Evolutionary conservation across 2,113 vertebrate species (phyloP), one percentile per base, ranked within the genome.

Genomic region (Microtus richardsoni): DNA sequence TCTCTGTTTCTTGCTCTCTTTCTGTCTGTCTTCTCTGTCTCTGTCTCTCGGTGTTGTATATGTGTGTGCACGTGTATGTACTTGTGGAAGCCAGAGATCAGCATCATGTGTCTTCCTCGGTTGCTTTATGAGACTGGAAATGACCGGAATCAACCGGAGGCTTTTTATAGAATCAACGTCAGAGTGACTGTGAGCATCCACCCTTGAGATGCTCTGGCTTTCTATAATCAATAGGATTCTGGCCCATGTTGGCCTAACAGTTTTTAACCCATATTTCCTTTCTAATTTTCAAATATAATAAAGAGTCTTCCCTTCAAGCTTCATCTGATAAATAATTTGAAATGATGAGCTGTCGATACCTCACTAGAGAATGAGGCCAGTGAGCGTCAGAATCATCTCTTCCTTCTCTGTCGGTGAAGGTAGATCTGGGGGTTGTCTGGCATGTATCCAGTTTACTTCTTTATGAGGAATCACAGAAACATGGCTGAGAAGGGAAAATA

Each of bases 291-390:
- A 62, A 36, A 52, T 84, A 21, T 52, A 30, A 49, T 47, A 41
- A 91, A 77, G 49, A 87, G 54, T 58, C 89, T 26, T 95, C 33
- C 26, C 33, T 36, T 13, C 4, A 39, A 58, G 41, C 36, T 84
- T 93, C 41, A 36, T 75, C 84, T 91, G 39, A 54, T 39, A 44
- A 90, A 82, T 80, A 16, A 92, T 77, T 87, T 64, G 74, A 78
- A 93, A 64, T 39, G 14, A 77, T 33, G 66, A 91, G n/a, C 7
- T 58, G 3, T 52, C 47, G 54, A 47, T 5, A 24, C 5, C 22
- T 49, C 36, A 70, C 26, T 77, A n/a, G 21, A 54, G 68, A 88
- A 84, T 78, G 66, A 70, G 6, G 1, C 44, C 93, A 80, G 14
- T 1, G 24, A 74, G 64, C 36, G 2, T 41, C 39, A 80, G 68